Evolutionary conservation across 2,113 vertebrate species (phyloP).

Genomic region (Pelobates fuscus): DNA sequence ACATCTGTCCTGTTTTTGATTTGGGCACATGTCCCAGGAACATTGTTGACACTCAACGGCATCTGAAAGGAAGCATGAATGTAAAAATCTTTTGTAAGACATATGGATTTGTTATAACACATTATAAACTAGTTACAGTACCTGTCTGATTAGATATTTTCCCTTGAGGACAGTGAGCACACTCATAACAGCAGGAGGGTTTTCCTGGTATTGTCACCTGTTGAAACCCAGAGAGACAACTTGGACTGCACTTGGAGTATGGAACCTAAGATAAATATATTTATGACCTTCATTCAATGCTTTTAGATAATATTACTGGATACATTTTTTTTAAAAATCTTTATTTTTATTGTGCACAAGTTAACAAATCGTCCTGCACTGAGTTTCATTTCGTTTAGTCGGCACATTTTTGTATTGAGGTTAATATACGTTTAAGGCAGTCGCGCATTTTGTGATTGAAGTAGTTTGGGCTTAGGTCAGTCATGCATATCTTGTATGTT

Average conservation of each 20-base stretch:
- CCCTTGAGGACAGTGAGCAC: background rate
- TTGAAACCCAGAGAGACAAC: background rate
- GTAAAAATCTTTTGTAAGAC: background rate
- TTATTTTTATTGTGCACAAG: too few species aligned
- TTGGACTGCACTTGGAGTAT: background rate
- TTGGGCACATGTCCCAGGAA: constrained; percentile 57
- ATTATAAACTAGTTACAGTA: background rate
- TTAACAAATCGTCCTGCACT: too few species aligned
- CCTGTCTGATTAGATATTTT: constrained; percentile 11
- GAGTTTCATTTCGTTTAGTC: too few species aligned
- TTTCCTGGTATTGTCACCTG: background rate
- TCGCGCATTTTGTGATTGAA: too few species aligned
- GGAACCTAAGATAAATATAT: background rate
- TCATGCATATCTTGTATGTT: too few species aligned
- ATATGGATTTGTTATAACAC: background rate
- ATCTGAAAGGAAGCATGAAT: constrained; percentile 51
- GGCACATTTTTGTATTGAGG: too few species aligned
- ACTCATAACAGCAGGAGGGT: constrained; percentile 9
- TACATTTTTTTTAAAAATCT: too few species aligned
- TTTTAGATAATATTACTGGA: too few species aligned
- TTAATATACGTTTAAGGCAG: too few species aligned
- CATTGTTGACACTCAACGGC: constrained; percentile 53
- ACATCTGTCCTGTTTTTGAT: constrained; percentile 43
- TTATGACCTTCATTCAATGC: too few species aligned
- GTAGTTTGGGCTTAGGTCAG: too few species aligned